Evolutionary conservation across 1,140 invertebrate genomes (phyloP), one percentile per base, ranked within the genome.

Genomic region (Cotesia chilonis): DNA sequence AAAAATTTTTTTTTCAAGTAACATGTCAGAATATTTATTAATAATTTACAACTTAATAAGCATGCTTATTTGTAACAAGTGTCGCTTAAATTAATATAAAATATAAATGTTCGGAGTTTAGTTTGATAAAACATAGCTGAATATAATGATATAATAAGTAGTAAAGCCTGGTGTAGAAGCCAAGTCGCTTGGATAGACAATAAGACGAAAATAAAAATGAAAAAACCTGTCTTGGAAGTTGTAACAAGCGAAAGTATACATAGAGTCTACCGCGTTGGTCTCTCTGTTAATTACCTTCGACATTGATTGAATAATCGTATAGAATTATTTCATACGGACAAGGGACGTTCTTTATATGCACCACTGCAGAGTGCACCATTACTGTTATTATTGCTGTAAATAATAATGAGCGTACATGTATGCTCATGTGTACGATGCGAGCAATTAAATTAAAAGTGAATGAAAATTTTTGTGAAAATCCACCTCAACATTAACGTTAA

Each of bases 231-330:
- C 55, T 38, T 68, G 35, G 54, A 68, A 41, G 52, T 54, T 59
- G 67, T 59, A 68, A 68, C 67, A 68, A 59, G 67, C 67, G 67
- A 68, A 68, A 68, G 67, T 68, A 28, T 28, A 68, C 67, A 59
- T 41, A 52, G 28, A 68, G 67, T 38, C 67, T 17, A 59, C 67
- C 67, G 67, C 55, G 67, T 68, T 68, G 47, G 67, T 38, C 67
- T 47, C 41, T 68, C 67, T 57, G 67, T 68, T 68, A 68, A 68
- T 68, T 68, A 68, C 67, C 52, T 37, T 59, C 67, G 67, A 68
- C 67, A 68, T 68, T 68, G 67, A 68, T 68, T 68, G 67, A 68
- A 68, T 68, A 68, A 68, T 68, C 67, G 67, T 68, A 68, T 68
- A 17, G 55, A 68, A 68, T 68, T 68, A 68, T 68, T 68, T 68